These are phyloP conservation scores for Oreohelix idahoensis DNA, from an alignment of 1,140 invertebrate genomes.

Conservation along the genomic window DNA sequence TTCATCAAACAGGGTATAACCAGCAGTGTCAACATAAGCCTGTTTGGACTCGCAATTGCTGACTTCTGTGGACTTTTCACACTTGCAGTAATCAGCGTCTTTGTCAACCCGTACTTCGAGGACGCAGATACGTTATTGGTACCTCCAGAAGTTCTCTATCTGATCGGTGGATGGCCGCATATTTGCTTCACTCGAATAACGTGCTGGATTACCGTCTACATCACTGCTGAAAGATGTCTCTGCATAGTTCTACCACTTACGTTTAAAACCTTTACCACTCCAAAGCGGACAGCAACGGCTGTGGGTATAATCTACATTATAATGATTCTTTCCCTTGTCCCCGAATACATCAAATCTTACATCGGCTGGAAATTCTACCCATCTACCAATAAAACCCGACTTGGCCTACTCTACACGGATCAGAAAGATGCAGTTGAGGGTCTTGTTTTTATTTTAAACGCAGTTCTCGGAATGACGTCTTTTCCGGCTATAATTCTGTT, in stretches of 20 bases:
- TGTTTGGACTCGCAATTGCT: not conserved
- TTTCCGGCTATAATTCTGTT: not conserved
- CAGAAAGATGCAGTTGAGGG: not conserved
- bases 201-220: constrained; percentile 23
- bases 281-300: not conserved
- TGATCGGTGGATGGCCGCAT: constrained; percentile 9
- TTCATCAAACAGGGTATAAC: constrained; percentile 2
- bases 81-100: not conserved
- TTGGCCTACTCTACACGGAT: not conserved
- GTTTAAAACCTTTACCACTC: not conserved
- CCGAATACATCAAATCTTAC: not conserved
- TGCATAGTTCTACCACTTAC: not conserved
- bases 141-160: not conserved
- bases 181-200: not conserved
- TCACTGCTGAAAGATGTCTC: constrained; percentile 17
- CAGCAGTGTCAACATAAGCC: constrained; percentile 2
- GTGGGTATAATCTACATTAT: constrained; percentile 4
- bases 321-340: not conserved
- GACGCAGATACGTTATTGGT: not conserved
- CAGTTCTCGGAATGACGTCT: not conserved
- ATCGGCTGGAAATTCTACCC: constrained; percentile 10
- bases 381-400: not conserved
- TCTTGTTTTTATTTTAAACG: not conserved
- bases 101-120: constrained; percentile 1
- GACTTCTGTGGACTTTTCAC: not conserved